Evolutionary conservation across 1,140 invertebrate genomes (phyloP).

Genomic region (Drosophila serrata): DNA sequence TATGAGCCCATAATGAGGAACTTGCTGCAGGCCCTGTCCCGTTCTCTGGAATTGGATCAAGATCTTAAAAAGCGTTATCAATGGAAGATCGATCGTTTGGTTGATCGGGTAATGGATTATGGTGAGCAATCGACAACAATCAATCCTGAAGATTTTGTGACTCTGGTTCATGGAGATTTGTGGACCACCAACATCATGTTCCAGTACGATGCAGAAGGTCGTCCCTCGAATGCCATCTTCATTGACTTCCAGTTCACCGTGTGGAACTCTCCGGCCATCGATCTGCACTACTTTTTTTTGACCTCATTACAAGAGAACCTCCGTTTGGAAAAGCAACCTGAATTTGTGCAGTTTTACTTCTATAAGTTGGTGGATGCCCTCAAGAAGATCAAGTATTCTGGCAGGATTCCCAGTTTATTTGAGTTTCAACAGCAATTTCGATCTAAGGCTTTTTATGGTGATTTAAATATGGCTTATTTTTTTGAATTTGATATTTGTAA

Average conservation of each 20-base stretch:
- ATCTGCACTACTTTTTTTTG: constrained; percentile 28
- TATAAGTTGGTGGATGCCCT: constrained; percentile 50
- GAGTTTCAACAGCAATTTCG: constrained; percentile 62
- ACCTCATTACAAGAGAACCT: constrained; percentile 21
- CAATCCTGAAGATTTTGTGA: constrained; percentile 86
- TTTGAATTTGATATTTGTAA: not conserved
- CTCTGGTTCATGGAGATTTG: constrained; percentile 88
- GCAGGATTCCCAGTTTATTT: constrained; percentile 62
- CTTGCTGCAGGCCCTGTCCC: constrained; percentile 42
- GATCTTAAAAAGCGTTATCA: constrained; percentile 51
- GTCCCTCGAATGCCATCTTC: constrained; percentile 59
- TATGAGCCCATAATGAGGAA: constrained; percentile 51
- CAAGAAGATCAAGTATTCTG: constrained; percentile 46
- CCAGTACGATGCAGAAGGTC: constrained; percentile 85
- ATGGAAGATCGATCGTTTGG: constrained; percentile 49
- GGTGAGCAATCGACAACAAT: constrained; percentile 35
- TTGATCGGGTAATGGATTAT: constrained; percentile 60
- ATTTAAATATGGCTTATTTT: not conserved
- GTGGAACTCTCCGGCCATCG: constrained; percentile 31
- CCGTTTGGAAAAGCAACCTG: constrained; percentile 16
- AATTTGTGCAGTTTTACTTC: constrained; percentile 74
- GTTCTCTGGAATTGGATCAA: constrained; percentile 41
- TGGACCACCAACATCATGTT: constrained; percentile 90
- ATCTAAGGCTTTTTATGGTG: constrained; percentile 64
- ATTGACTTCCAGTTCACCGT: constrained; percentile 58